These are phyloP conservation scores for Coecobrya sp. DNA, from an alignment of 2,888 invertebrate species.

Conservation along the genomic window DNA sequence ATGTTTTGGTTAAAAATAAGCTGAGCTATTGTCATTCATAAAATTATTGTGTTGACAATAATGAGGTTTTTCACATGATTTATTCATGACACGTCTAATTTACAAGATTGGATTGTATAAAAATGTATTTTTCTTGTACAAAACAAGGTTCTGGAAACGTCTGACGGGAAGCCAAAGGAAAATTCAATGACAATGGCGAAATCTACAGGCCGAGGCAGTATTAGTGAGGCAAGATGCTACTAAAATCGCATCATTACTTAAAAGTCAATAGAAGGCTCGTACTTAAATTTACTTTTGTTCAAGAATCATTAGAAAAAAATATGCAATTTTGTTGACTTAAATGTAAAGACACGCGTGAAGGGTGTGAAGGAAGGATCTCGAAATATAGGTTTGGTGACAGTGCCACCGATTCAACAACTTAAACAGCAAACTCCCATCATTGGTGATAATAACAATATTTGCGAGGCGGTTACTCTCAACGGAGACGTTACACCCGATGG, in stretches of 20 bases:
- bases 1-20: background rate
- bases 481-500: background rate
- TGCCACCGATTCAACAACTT: slow-evolving; percentile 30
- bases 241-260: slow-evolving; percentile 70
- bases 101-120: background rate
- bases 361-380: slow-evolving; percentile 62
- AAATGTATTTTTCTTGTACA: background rate
- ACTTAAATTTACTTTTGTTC: slow-evolving; percentile 35
- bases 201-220: slow-evolving; percentile 66
- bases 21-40: background rate
- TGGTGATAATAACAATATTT: slow-evolving; percentile 72
- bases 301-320: slow-evolving; percentile 56
- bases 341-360: slow-evolving; percentile 66
- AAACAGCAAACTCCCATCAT: slow-evolving; percentile 27
- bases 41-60: background rate
- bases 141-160: slow-evolving; percentile 27
- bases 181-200: slow-evolving; percentile 61
- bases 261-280: slow-evolving; percentile 64
- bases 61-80: slow-evolving; percentile 5
- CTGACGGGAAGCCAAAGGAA: slow-evolving; percentile 72
- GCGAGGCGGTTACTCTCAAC: slow-evolving; percentile 9
- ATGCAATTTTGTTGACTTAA: slow-evolving; percentile 70
- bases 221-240: slow-evolving; percentile 81
- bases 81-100: too few species aligned
- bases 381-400: slow-evolving; percentile 47